Base-by-base conservation (phyloP, 1,140 invertebrate genomes). In the Drosophila athabasca region DNA sequence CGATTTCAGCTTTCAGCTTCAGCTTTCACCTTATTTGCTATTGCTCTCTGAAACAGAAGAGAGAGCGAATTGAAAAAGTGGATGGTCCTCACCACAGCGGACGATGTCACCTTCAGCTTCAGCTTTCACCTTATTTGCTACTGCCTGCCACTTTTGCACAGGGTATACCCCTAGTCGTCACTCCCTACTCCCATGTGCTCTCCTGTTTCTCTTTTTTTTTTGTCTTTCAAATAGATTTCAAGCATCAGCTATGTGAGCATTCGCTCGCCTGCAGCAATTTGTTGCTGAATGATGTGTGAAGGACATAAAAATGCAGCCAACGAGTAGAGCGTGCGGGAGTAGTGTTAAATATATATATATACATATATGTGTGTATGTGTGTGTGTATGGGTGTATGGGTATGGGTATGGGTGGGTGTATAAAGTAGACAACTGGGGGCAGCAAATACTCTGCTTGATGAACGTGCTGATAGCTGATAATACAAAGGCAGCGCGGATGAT, bases 231-330 rank as follows among this genome's bases (percentile, higher is more conserved):
- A 85, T 85, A 85, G 82, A 85, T 85, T 87, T 87, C 59, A 68
- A 82, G 68, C 73, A 71, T 57, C 48, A 74, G 82, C 77, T 46
- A 74, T 85, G 81, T 82, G 77, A 67, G 82, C 73, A 62, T 48
- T 77, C 73, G 35, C 41, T 81, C 52, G 78, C 78, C 78, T 58
- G 74, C 78, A 82, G 82, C 82, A 85, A 85, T 85, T 85, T 85
- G 82, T 87, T 71, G 82, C 82, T 85, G 82, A 85, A 87, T 85
- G 82, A 85, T 87, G 82, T 87, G 82, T 87, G 82, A 85, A 85
- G 82, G 74, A 74, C 83, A 82, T 85, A 75, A 87, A 85, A 87
- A 78, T 78, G 74, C 76, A 76, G 57, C 11, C 74, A 65, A 31
- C 39, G 44, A 49, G 52, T 50, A 50, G 26, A 19, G 66, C 39